Percentiles rank a stretch among this genome's conserved stretches.
phyloP scores from a whole-genome alignment of 2,888 invertebrate species.

The Drosophila rubida region DNA sequence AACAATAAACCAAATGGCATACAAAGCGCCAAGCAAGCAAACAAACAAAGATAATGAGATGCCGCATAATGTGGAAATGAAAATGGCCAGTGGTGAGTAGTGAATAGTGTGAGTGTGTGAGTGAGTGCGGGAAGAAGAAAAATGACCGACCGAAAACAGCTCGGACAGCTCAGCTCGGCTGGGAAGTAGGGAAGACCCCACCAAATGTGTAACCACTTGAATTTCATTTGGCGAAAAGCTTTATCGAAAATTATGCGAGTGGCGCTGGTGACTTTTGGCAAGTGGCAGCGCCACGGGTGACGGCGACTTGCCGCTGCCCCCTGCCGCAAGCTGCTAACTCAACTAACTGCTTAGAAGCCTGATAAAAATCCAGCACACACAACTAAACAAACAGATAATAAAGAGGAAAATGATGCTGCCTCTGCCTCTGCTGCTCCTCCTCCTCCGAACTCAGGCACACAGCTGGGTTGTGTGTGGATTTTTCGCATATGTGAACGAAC shows the following conservation, averaged over 20 bases:
- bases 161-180: slow-evolving; percentile 26
- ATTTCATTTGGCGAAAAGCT: slow-evolving; percentile 84
- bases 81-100: slow-evolving; percentile 48
- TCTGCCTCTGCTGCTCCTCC: background rate
- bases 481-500: slow-evolving; percentile 75
- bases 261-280: slow-evolving; percentile 78
- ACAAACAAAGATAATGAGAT: slow-evolving; percentile 75
- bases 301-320: slow-evolving; percentile 24
- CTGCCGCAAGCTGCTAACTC: slow-evolving; percentile 24
- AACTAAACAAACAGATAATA: slow-evolving; percentile 79
- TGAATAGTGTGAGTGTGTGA: background rate
- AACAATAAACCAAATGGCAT: slow-evolving; percentile 12
- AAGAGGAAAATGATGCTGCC: slow-evolving; percentile 77
- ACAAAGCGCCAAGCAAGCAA: slow-evolving; percentile 61
- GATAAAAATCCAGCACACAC: slow-evolving; percentile 78
- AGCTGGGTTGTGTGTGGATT: slow-evolving; percentile 32
- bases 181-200: slow-evolving; percentile 20
- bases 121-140: slow-evolving; percentile 42
- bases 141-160: slow-evolving; percentile 62
- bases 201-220: slow-evolving; percentile 78
- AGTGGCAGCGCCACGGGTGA: slow-evolving; percentile 61
- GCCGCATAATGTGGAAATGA: slow-evolving; percentile 79
- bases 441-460: slow-evolving; percentile 23
- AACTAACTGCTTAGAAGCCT: slow-evolving; percentile 74
- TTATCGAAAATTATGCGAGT: slow-evolving; percentile 82